Evolutionary conservation across 2,113 vertebrate species (phyloP).

Genomic region (Albula goreensis): DNA sequence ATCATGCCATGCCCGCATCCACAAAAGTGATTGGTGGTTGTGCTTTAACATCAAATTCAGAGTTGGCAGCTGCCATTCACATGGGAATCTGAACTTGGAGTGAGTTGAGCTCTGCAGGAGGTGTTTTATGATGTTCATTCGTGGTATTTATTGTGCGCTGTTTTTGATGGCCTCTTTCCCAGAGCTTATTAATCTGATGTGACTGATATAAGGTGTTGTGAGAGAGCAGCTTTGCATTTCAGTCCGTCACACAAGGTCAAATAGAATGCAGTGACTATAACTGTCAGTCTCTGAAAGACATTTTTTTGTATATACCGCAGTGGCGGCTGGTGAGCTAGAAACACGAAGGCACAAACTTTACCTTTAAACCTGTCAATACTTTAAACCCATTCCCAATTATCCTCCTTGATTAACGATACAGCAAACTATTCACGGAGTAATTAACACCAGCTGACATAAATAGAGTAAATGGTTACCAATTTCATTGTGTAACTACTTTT

Average conservation of each 20-base stretch:
- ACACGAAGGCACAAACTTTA: too few relatives aligned
- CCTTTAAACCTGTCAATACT: too few relatives aligned
- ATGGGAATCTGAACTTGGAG: slow-evolving; percentile 91
- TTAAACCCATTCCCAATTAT: too few relatives aligned
- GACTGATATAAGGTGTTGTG: slow-evolving; percentile 58
- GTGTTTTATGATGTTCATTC: slow-evolving; percentile 85
- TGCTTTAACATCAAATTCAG: slow-evolving; percentile 72
- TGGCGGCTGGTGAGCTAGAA: too few relatives aligned
- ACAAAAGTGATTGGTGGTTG: slow-evolving; percentile 77
- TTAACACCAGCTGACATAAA: too few relatives aligned
- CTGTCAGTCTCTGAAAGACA: slow-evolving; percentile 55
- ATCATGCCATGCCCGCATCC: slow-evolving; percentile 19
- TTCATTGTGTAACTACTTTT: slow-evolving; percentile 26
- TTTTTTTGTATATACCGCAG: slow-evolving; percentile 20
- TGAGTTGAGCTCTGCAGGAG: slow-evolving; percentile 69
- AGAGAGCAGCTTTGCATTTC: slow-evolving; percentile 73
- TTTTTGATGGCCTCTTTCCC: slow-evolving; percentile 74
- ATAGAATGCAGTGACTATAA: slow-evolving; percentile 61
- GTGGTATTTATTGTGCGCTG: slow-evolving; percentile 62
- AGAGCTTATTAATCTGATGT: slow-evolving; percentile 79
- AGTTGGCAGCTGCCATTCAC: slow-evolving; percentile 86
- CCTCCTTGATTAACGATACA: too few relatives aligned
- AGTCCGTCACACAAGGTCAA: slow-evolving; percentile 61
- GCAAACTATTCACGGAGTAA: too few relatives aligned
- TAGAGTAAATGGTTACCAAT: too few relatives aligned